Conservation (phyloP, 2,888 invertebrate genomes). For the Bruchidius siliquastri region DNA sequence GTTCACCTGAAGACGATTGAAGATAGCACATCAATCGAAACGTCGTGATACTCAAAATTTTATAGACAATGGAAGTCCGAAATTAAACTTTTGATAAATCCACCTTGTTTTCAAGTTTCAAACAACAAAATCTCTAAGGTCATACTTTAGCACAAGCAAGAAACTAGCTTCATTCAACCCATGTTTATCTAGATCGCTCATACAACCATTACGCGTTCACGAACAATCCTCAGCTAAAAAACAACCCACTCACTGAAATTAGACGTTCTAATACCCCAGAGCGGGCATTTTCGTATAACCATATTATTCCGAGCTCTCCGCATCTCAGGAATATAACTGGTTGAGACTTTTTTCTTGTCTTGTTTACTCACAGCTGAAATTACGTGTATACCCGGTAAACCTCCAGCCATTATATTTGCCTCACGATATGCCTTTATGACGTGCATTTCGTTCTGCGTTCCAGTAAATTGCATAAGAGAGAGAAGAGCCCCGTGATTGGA, state of each 20-base stretch:
- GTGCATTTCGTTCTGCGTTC: not conserved
- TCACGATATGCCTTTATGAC: not conserved
- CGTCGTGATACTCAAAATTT: too few relatives aligned
- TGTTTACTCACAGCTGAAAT: not conserved
- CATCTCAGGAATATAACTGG: not conserved
- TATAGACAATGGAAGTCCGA: too few relatives aligned
- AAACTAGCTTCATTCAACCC: not conserved
- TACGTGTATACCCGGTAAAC: not conserved
- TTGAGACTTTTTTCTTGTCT: not conserved
- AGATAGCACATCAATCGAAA: too few relatives aligned
- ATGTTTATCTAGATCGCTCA: not conserved
- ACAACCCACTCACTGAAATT: not conserved
- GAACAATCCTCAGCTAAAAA: not conserved
- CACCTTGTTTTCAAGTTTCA: too few relatives aligned
- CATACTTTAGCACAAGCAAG: not conserved
- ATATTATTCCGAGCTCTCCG: not conserved
- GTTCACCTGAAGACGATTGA: too few relatives aligned
- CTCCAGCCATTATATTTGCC: not conserved
- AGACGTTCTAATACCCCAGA: not conserved
- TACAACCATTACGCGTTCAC: not conserved
- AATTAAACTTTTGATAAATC: too few relatives aligned
- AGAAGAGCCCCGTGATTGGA: not conserved
- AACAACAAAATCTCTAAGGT: too few relatives aligned
- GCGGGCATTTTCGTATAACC: not conserved
- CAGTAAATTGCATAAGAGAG: not conserved